These are phyloP conservation scores for Gobio gobio DNA, from an alignment of 2,113 vertebrate genomes.

Conservation along the genomic window DNA sequence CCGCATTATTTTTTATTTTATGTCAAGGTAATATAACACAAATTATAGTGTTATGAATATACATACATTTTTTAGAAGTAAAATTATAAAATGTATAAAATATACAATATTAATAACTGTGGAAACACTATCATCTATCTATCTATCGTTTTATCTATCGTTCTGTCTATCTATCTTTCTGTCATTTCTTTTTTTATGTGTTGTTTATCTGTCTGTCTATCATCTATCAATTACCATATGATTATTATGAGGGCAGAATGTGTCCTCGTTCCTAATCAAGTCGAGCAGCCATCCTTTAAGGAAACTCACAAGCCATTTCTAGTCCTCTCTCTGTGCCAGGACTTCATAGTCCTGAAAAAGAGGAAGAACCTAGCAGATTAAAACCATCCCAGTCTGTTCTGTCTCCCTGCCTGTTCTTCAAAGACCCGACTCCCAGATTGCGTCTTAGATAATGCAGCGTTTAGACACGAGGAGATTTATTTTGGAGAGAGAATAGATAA, in stretches of 20 bases:
- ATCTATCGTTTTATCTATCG: background rate
- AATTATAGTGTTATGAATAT: too few relatives aligned
- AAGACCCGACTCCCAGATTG: slow-evolving; percentile 44
- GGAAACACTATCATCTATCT: background rate
- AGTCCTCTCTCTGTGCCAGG: background rate
- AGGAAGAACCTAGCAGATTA: slow-evolving; percentile 45
- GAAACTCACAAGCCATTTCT: slow-evolving; percentile 37
- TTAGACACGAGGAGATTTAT: slow-evolving; percentile 44
- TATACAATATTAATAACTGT: too few relatives aligned
- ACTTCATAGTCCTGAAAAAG: slow-evolving; percentile 30
- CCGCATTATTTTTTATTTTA: too few relatives aligned
- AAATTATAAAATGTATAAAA: too few relatives aligned
- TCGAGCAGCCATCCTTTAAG: slow-evolving; percentile 30
- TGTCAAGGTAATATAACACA: too few relatives aligned
- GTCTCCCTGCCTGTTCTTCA: slow-evolving; percentile 42
- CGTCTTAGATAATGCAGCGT: slow-evolving; percentile 49
- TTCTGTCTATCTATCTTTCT: background rate
- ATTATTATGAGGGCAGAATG: too few relatives aligned
- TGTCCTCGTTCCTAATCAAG: slow-evolving; percentile 9
- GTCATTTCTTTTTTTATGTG: too few relatives aligned
- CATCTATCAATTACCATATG: background rate
- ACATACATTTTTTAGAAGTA: too few relatives aligned
- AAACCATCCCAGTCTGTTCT: slow-evolving; percentile 46
- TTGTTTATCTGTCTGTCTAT: background rate
- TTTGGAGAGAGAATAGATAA: slow-evolving; percentile 53